Base-by-base conservation (phyloP, 2,113 vertebrate species). In the Phrynosoma platyrhinos region DNA sequence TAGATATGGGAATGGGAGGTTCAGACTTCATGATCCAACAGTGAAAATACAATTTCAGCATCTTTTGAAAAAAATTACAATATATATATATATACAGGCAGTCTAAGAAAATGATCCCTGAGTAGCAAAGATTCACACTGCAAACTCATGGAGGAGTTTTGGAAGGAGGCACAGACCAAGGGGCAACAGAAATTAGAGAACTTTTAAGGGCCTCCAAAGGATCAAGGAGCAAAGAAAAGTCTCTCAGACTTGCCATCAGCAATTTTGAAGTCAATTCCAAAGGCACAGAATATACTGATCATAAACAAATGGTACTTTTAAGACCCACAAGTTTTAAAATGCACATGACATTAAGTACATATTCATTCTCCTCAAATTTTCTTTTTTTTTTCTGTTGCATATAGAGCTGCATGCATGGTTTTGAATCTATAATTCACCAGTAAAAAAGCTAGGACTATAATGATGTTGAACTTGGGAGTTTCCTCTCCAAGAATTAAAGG, bases 61-160 rank as follows among this genome's bases (percentile, higher is more conserved):
- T 36, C 72, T 76, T 0, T 0, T 40, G 27, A 23, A 42, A 55
- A 1, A 21, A 71, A 40, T 10, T 7, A 2, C 16, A 74, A 3
- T 53, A 68, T 30, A 53, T 30, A 36, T 36, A 0, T 71, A 16
- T 30, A 68, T 18, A 9, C 7, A 40, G 25, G 13, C 21, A 18
- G 20, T 3, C 87, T n/a, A 79, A 23, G n/a, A 23, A 72, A 25
- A 2, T 4, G 14, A 86, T 16, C 76, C 62, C 55, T 0, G 1
- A 86, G 76, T 62, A 78, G 74, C 53, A 86, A 27, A 23, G 12
- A 25, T 47, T 0, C n/a, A 0, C 32, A n/a, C 0, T 47, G 25
- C 68, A 40, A 8, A 84, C 47, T 36, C 21, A 83, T 69, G 36
- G 3, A 14, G 14, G 10, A 5, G 13, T 6, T 12, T 6, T 36